phyloP scores from a whole-genome alignment of 2,797 vertebrate species.

The Thalassophryne amazonica region DNA sequence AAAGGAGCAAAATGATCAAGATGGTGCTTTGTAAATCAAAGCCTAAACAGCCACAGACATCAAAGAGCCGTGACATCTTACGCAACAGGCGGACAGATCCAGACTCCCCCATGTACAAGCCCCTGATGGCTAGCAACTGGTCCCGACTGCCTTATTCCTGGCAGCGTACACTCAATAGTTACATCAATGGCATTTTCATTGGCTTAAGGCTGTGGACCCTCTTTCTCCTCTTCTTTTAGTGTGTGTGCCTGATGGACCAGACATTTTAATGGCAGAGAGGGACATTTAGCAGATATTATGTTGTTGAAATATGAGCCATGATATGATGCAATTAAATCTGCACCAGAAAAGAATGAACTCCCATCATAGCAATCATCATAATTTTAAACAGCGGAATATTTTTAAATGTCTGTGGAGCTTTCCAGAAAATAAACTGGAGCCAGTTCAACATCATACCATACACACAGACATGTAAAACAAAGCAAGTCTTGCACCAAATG shows the following conservation, averaged over 20 bases:
- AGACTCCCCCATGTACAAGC: conserved; percentile 33
- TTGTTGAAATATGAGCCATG: conserved; percentile 54
- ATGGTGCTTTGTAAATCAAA: conserved; percentile 56
- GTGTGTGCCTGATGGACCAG: conserved; percentile 51
- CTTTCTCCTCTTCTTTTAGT: conserved; percentile 45
- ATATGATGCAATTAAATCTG: conserved; percentile 34
- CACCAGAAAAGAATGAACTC: conserved; percentile 15
- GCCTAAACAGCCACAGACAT: conserved; percentile 47
- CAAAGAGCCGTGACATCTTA: conserved; percentile 52
- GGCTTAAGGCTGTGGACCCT: conserved; percentile 21
- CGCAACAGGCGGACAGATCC: conserved; percentile 32
- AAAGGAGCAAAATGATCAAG: conserved; percentile 46
- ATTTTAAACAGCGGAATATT: neutral
- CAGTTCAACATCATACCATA: no score
- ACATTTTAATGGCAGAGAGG: conserved; percentile 54
- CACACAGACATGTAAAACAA: no score
- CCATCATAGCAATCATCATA: neutral
- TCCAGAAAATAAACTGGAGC: neutral
- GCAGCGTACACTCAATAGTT: conserved; percentile 35
- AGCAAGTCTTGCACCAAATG: no score
- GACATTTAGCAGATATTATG: conserved; percentile 56
- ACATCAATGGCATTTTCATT: conserved; percentile 62
- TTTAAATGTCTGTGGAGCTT: conserved; percentile 2
- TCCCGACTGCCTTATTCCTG: conserved; percentile 32
- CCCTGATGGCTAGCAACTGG: conserved; percentile 34